phyloP scores from a whole-genome alignment of 2,888 invertebrate species.

The Gryllus longicercus region DNA sequence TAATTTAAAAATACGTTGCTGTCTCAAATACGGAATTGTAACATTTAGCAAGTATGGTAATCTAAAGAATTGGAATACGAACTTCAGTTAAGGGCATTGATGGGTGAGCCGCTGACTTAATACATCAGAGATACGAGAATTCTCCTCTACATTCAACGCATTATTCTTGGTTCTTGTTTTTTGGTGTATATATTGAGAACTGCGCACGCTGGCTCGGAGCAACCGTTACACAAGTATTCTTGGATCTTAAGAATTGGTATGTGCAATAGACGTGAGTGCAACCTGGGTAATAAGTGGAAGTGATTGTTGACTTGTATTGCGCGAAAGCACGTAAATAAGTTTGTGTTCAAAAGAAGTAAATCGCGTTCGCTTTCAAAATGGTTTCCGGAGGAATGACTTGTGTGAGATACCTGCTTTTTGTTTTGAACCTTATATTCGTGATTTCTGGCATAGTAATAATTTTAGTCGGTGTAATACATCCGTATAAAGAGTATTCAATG shows the following conservation, averaged over 20 bases:
- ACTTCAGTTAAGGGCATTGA: too few species aligned
- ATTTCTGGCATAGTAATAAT: slow-evolving; percentile 83
- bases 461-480: slow-evolving; percentile 73
- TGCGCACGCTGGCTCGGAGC: too few species aligned
- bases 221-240: not conserved
- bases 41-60: too few species aligned
- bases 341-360: not conserved
- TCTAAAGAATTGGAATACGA: too few species aligned
- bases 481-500: slow-evolving; percentile 73
- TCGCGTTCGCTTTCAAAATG: slow-evolving; percentile 53
- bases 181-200: too few species aligned
- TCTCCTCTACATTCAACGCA: too few species aligned
- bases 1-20: too few species aligned
- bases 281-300: not conserved
- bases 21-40: too few species aligned
- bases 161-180: too few species aligned
- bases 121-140: too few species aligned
- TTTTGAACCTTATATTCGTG: slow-evolving; percentile 83
- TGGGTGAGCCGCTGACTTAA: too few species aligned
- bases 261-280: not conserved
- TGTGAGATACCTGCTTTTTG: slow-evolving; percentile 82
- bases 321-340: not conserved
- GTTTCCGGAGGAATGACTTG: slow-evolving; percentile 80
- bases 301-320: not conserved
- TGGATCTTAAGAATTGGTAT: not conserved